A percentile compares a stretch with the other conserved stretches of the same genome.
These are phyloP conservation scores for Agriotes lineatus DNA, from an alignment of 2,888 invertebrate species.

Conservation along the genomic window DNA sequence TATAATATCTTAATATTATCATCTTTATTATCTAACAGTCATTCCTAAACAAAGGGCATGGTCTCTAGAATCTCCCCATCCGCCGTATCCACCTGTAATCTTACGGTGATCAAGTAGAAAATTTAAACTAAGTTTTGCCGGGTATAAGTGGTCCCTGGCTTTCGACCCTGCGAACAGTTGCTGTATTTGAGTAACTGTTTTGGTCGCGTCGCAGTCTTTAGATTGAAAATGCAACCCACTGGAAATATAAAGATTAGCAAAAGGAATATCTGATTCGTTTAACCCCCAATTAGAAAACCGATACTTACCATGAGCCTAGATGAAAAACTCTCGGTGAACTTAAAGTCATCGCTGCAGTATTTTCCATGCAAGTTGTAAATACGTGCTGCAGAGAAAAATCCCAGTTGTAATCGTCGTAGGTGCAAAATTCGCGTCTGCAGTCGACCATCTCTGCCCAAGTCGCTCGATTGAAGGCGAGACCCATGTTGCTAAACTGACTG, in stretches of 20 bases:
- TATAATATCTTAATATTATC: too few species aligned
- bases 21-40: not conserved
- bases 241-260: too few species aligned
- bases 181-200: too few species aligned
- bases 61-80: slow-evolving; percentile 76
- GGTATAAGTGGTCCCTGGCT: too few species aligned
- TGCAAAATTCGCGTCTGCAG: slow-evolving; percentile 71
- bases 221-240: too few species aligned
- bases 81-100: slow-evolving; percentile 66
- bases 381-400: slow-evolving; percentile 71
- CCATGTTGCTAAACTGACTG: too few species aligned
- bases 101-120: slow-evolving; percentile 46
- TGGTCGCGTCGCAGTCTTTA: too few species aligned
- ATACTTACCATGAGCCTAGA: slow-evolving; percentile 66
- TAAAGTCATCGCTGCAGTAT: slow-evolving; percentile 63
- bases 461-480: too few species aligned
- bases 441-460: slow-evolving; percentile 64
- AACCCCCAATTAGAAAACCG: not conserved
- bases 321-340: slow-evolving; percentile 73
- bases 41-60: slow-evolving; percentile 69
- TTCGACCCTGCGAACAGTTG: too few species aligned
- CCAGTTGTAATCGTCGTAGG: slow-evolving; percentile 78
- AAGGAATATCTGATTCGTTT: slow-evolving; percentile 49
- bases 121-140: not conserved
- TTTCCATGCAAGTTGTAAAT: slow-evolving; percentile 60